Evolutionary conservation across 1,140 invertebrate species (phyloP).

Genomic region (Tetramorium simillimum): DNA sequence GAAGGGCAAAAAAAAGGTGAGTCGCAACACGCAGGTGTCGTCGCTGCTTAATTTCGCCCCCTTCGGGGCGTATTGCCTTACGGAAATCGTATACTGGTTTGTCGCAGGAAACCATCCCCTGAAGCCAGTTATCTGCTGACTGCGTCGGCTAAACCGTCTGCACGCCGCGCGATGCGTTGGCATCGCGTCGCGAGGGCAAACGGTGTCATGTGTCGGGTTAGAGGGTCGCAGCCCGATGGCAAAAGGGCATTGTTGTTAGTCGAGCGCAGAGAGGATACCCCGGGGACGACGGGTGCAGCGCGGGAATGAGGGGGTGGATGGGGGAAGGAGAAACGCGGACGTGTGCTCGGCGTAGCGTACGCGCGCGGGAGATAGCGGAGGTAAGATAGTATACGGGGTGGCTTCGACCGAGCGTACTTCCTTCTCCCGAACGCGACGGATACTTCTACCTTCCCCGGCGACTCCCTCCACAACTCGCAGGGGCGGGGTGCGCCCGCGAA

Average conservation of each 20-base stretch:
- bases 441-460: not conserved
- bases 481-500: not conserved
- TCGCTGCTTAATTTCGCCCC: conserved; percentile 62
- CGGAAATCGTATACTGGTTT: conserved; percentile 67
- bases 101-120: conserved; percentile 4
- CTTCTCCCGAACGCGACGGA: not conserved
- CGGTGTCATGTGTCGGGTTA: conserved; percentile 67
- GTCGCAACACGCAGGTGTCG: conserved; percentile 56
- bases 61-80: conserved; percentile 62
- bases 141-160: conserved; percentile 31
- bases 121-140: conserved; percentile 61
- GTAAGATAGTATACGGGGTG: conserved; percentile 43
- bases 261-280: conserved; percentile 29
- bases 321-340: not conserved
- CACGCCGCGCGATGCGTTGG: conserved; percentile 22
- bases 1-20: not conserved
- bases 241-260: conserved; percentile 50
- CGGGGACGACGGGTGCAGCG: not conserved
- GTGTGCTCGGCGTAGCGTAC: conserved; percentile 51
- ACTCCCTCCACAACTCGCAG: not conserved
- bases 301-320: too few relatives aligned
- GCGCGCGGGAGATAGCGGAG: conserved; percentile 12
- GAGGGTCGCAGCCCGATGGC: conserved; percentile 60
- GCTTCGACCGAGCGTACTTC: conserved; percentile 36
- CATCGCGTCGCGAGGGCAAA: conserved; percentile 61